Conservation (phyloP, 2,797 vertebrate genomes). For the Sphaeramia orbicularis region DNA sequence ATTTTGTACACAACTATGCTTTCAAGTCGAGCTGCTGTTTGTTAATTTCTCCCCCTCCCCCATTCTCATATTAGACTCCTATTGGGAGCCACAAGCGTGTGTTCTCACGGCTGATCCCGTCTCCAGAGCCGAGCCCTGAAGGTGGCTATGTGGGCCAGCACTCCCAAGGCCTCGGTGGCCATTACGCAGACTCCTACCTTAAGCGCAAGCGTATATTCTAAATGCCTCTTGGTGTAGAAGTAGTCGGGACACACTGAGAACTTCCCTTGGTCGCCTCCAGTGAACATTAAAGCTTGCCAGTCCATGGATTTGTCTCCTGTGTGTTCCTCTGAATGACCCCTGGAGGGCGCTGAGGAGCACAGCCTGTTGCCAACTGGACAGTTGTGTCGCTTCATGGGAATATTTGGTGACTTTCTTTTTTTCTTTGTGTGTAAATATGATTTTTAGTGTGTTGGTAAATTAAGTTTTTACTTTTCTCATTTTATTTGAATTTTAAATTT, state of each 20-base stretch:
- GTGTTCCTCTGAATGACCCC: slow-evolving; percentile 64
- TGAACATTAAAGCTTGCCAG: slow-evolving; percentile 27
- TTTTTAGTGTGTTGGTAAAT: slow-evolving; percentile 82
- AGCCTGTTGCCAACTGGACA: slow-evolving; percentile 59
- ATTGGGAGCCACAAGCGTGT: slow-evolving; percentile 91
- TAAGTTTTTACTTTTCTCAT: slow-evolving; percentile 70
- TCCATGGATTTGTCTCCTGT: slow-evolving; percentile 49
- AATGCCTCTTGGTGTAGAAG: slow-evolving; percentile 42
- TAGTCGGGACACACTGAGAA: slow-evolving; percentile 38
- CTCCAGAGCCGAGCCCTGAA: slow-evolving; percentile 93
- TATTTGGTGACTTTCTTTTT: slow-evolving; percentile 56
- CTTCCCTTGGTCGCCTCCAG: slow-evolving; percentile 34
- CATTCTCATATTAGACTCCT: slow-evolving; percentile 86
- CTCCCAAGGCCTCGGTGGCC: slow-evolving; percentile 93
- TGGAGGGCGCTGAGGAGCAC: slow-evolving; percentile 60
- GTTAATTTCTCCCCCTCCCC: neutral
- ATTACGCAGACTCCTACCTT: slow-evolving; percentile 95
- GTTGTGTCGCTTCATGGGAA: slow-evolving; percentile 60
- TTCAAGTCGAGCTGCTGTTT: neutral
- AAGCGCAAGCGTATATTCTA: slow-evolving; percentile 95
- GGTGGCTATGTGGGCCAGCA: slow-evolving; percentile 94
- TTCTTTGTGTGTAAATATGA: slow-evolving; percentile 68
- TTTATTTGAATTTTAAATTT: slow-evolving; percentile 63
- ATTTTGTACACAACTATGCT: neutral
- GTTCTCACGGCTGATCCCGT: slow-evolving; percentile 92